Conservation (phyloP, 1,140 invertebrate species). For the Centruroides sculpturatus region DNA sequence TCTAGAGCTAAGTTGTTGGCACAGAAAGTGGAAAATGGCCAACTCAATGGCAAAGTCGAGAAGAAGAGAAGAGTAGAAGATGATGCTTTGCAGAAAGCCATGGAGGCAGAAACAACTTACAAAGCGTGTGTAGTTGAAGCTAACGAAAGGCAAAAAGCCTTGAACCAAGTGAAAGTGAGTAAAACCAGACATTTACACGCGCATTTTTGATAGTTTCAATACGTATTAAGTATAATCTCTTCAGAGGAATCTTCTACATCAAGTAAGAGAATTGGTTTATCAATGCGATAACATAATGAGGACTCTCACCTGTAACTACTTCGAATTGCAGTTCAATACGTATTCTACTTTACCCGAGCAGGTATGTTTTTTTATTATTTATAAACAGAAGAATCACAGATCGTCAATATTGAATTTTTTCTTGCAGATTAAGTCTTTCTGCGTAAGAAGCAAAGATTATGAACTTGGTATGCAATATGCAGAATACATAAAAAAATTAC, state of each 20-base stretch:
- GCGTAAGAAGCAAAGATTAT: too few species aligned
- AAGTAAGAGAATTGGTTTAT: constrained; percentile 34
- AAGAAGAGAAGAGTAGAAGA: constrained; percentile 18
- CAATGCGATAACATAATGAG: constrained; percentile 38
- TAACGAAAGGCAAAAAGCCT: constrained; percentile 30
- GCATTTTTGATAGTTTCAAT: too few species aligned
- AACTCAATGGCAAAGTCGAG: constrained; percentile 18
- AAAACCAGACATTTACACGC: too few species aligned
- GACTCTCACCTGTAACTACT: constrained; percentile 35
- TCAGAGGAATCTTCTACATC: constrained; percentile 26
- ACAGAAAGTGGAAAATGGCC: constrained; percentile 24
- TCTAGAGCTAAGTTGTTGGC: constrained; percentile 28
- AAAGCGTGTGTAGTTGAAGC: constrained; percentile 36
- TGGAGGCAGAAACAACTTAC: constrained; percentile 37
- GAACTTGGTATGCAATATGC: too few species aligned
- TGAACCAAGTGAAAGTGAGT: constrained; percentile 31
- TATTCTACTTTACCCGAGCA: too few species aligned
- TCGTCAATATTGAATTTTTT: too few species aligned
- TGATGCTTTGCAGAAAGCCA: constrained; percentile 20
- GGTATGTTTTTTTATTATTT: too few species aligned
- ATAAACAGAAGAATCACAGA: too few species aligned
- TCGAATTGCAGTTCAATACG: constrained; percentile 34
- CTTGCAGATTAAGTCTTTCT: too few species aligned
- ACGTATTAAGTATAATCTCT: too few species aligned
- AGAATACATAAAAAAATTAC: too few species aligned